Percentiles rank a stretch among this genome's conserved stretches.
phyloP scores from a whole-genome alignment of 1,140 invertebrate genomes.

The Hylaeus anthracinus region DNA sequence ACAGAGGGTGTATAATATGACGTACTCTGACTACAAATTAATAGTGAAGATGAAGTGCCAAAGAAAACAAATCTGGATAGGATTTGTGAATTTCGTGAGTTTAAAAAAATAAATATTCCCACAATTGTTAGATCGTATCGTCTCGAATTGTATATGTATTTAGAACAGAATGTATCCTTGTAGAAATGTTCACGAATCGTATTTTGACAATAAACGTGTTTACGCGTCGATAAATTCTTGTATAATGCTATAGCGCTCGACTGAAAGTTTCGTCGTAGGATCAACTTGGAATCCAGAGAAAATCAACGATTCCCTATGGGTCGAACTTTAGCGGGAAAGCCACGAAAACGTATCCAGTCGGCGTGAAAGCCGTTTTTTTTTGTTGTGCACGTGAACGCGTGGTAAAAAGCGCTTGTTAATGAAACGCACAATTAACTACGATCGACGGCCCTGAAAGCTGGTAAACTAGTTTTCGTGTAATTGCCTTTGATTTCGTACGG shows the following conservation, averaged over 20 bases:
- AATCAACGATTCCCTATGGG: constrained; percentile 27
- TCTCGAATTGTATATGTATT: too few relatives aligned
- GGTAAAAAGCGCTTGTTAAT: constrained; percentile 43
- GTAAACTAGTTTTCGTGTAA: constrained; percentile 54
- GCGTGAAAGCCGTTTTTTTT: constrained; percentile 46
- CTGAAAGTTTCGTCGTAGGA: neutral
- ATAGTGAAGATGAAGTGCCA: too few relatives aligned
- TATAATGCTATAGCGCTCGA: neutral
- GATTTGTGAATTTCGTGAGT: too few relatives aligned
- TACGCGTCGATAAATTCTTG: neutral
- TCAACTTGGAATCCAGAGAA: neutral
- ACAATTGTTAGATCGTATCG: too few relatives aligned
- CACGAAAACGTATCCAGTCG: constrained; percentile 24
- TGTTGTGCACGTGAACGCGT: constrained; percentile 10
- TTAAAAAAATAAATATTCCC: too few relatives aligned
- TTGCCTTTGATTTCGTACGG: constrained; percentile 43
- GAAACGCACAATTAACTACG: constrained; percentile 60
- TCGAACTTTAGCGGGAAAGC: neutral
- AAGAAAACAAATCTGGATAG: too few relatives aligned
- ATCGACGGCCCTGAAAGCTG: constrained; percentile 43
- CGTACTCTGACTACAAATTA: too few relatives aligned
- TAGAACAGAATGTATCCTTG: too few relatives aligned
- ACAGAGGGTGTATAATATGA: too few relatives aligned
- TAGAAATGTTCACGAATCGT: too few relatives aligned
- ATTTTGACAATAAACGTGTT: neutral